Base-by-base conservation (phyloP, 2,797 vertebrate species). In the Sebastes variabilis region DNA sequence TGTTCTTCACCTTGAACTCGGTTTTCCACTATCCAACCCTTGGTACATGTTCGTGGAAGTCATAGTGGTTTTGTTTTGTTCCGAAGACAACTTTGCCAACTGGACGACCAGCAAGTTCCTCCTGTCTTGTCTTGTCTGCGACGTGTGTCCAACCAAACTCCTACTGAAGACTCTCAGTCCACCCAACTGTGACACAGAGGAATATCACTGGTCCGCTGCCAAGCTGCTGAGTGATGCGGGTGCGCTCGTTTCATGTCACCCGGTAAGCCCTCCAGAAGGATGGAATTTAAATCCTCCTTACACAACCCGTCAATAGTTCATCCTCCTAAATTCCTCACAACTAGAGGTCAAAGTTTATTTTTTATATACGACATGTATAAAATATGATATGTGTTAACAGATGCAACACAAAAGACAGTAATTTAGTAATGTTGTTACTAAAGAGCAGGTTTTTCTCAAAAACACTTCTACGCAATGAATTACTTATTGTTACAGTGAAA, bases 11-110 rank as follows among this genome's bases (percentile, higher is more conserved):
- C 98, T 97, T 71, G 97, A 98, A 77, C 96, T 97, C 0, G 96
- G 88, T 81, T 96, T 97, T 2, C 88, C 91, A 5, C 36, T 80
- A 3, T 96, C 96, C 18, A 97, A 65, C 0, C 92, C 95, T 82
- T 95, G 97, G 72, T 96, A 99, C 95, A 96, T 97, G 92, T 95
- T 95, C 13, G 94, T 97, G 5, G 87, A 96, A 95, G 96, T 96
- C 96, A 97, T 97, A 8, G 85, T 94, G 83, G 79, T 81, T 92
- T 79, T 72, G 79, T 89, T 92, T 72, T 46, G 79, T 89, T 91
- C 66, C 56, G 49, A 79, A 80, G 81, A 87, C 82, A 88, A 92
- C 89, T 77, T 80, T 91, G 81, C 89, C 90, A 92, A 91, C 91
- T 90, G 76, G 71, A 85, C 94, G 68, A 61, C 64, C 66, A 78